Base-by-base conservation (phyloP, 2,113 vertebrate genomes). In the Euleptes europaea region DNA sequence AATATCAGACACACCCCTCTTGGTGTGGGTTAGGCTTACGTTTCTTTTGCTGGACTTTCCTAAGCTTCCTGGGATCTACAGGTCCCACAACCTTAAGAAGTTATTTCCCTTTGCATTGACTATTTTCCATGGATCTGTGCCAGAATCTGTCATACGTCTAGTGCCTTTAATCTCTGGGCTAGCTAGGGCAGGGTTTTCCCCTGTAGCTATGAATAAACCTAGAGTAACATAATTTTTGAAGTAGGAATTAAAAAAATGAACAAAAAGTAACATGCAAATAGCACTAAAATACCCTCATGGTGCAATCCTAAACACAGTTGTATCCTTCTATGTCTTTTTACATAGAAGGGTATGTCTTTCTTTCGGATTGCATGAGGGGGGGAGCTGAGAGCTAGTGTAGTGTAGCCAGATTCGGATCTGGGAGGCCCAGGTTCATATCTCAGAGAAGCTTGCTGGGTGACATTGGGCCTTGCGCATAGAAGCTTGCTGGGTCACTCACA, bases 91-190 rank as follows among this genome's bases (percentile, higher is more conserved):
- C 84, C 21, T 63, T 63, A 85, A 72, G 84, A 85, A 79, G 54
- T 63, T 35, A 72, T 40, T 85, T 85, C 67, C 84, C 42, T 65
- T 79, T 72, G n/a, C 51, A 54, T 47, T 23, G 60, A 70, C 33
- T 70, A n/a, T 79, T 85, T 71, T 85, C 38, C 33, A 35, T 79
- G 84, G 76, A 47, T 47, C 4, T 8, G 23, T 85, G 76, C 76
- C 76, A 72, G 69, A 63, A 79, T 79, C 67, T 79, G 51, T 17
- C 51, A 79, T 40, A 79, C 14, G 9, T 63, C 51, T 60, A 44
- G 51, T 71, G 12, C 21, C 77, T 85, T 79, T 71, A 49, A 78
- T 85, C 76, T 79, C 44, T 76, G 72, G n/a, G 35, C 63, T 83
- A 74, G 70, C 15, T 44, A 17, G 40, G 54, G 7, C 42, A 76